A percentile compares a stretch with the other conserved stretches of the same genome.
Conservation (phyloP, 2,888 invertebrate genomes). For the Camponotus fellah region DNA sequence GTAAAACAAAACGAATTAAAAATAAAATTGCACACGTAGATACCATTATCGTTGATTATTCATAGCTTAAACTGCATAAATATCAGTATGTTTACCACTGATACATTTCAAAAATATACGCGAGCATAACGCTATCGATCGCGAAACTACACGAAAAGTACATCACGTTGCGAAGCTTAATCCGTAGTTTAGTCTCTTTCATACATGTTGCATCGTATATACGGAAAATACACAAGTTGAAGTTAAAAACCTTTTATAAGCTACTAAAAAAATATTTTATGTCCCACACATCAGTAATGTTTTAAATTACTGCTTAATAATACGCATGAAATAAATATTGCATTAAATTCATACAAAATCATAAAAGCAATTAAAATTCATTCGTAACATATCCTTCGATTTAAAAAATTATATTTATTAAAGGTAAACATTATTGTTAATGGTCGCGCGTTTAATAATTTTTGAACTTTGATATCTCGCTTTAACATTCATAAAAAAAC, state of each 20-base stretch:
- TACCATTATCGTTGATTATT: slow-evolving; percentile 50
- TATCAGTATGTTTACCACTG: slow-evolving; percentile 40
- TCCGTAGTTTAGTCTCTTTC: slow-evolving; percentile 38
- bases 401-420: slow-evolving; percentile 23
- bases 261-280: slow-evolving; percentile 20
- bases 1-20: slow-evolving; percentile 22
- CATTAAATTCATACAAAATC: not conserved
- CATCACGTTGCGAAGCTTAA: slow-evolving; percentile 46
- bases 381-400: not conserved
- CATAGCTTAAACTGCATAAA: slow-evolving; percentile 39
- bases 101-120: slow-evolving; percentile 38
- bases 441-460: slow-evolving; percentile 21
- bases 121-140: slow-evolving; percentile 32
- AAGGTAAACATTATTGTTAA: not conserved
- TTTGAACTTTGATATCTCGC: slow-evolving; percentile 10
- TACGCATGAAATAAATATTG: not conserved
- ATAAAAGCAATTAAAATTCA: slow-evolving; percentile 8
- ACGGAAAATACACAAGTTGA: slow-evolving; percentile 30
- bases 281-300: not conserved
- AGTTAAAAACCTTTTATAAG: slow-evolving; percentile 13
- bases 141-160: slow-evolving; percentile 50
- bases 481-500: not conserved
- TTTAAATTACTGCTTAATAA: not conserved
- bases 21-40: slow-evolving; percentile 12
- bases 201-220: slow-evolving; percentile 19